Evolutionary conservation across 2,888 invertebrate genomes (phyloP), one percentile per base, ranked within the genome.

Genomic region (Oscheius myriophilus): DNA sequence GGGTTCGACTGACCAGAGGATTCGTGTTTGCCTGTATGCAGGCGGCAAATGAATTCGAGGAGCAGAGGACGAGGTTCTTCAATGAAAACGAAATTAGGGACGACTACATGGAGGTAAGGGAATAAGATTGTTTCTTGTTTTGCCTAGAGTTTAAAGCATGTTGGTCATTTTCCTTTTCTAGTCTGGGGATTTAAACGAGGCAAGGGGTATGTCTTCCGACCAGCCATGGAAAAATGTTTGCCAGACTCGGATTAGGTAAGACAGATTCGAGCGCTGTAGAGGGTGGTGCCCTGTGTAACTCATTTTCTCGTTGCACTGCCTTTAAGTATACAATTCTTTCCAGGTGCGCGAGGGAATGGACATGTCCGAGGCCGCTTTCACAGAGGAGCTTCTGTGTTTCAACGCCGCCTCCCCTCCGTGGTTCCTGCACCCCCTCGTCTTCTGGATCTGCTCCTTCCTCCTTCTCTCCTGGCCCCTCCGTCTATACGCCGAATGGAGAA

Each of bases 1-100:
- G 78, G 9, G 70, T 78, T 1, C 65, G 74, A 14, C 49, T 78
- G 0, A 51, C 73, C 0, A 23, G 73, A 59, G 74, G 90, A 89
- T 93, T 93, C 83, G 92, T 93, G 0, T 93, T 93, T 85, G 91
- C 92, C 39, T 92, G 92, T 84, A 90, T 91, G 75, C 91, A 92
- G 64, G 92, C 85, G 9, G 85, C 85, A 9, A 80, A 90, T 86
- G 93, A 93, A 87, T 93, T 93, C 84, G 93, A 93, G 87, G 92
- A 92, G 75, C 92, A 93, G 86, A 89, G 93, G 72, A 91, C 91
- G 18, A 89, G 91, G 80, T 93, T 93, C 87, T 93, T 90, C 82
- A 91, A 92, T 66, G 92, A 92, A 76, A 92, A 93, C 87, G 93
- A 93, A 86, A 88, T 92, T 25, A 90, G 91, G 68, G 93, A 93